Evolutionary conservation across 2,888 invertebrate species (phyloP).

Genomic region (Drosophila buzzatii): DNA sequence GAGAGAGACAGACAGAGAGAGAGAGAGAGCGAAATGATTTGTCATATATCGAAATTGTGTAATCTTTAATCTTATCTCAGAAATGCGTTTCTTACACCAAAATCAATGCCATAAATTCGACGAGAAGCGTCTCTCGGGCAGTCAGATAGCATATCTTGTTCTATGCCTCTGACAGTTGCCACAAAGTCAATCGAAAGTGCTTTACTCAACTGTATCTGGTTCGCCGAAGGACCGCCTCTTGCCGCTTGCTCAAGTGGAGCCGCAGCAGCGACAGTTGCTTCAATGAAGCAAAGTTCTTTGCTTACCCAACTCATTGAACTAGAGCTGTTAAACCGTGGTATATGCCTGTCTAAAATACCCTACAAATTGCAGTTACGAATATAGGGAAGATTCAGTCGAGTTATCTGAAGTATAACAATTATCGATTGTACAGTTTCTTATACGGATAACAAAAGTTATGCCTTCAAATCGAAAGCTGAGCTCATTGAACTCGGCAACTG

Average conservation of each 20-base stretch:
- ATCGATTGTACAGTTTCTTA: no score
- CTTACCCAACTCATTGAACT: conserved; percentile 8
- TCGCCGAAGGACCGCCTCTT: conserved; percentile 10
- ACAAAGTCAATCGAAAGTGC: conserved; percentile 8
- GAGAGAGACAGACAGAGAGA: neutral
- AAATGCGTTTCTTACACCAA: neutral
- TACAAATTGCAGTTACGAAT: neutral
- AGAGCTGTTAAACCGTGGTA: neutral
- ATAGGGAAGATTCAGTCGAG: neutral
- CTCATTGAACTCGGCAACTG: neutral
- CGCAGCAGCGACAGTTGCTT: conserved; percentile 4
- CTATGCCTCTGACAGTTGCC: conserved; percentile 14
- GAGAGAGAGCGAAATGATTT: neutral
- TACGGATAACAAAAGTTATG: neutral
- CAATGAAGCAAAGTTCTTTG: conserved; percentile 1
- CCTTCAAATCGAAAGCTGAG: neutral
- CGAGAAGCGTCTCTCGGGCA: neutral
- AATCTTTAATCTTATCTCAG: conserved; percentile 42
- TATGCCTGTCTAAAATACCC: neutral
- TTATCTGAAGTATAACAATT: no score
- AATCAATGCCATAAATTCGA: conserved; percentile 47
- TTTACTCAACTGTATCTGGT: conserved; percentile 32
- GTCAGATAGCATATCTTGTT: conserved; percentile 14
- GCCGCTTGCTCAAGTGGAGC: conserved; percentile 1
- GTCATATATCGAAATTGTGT: neutral